A percentile compares a stretch with the other conserved stretches of the same genome.
Conservation (phyloP, 2,113 vertebrate species). For the Cricetomys ansorgei region DNA sequence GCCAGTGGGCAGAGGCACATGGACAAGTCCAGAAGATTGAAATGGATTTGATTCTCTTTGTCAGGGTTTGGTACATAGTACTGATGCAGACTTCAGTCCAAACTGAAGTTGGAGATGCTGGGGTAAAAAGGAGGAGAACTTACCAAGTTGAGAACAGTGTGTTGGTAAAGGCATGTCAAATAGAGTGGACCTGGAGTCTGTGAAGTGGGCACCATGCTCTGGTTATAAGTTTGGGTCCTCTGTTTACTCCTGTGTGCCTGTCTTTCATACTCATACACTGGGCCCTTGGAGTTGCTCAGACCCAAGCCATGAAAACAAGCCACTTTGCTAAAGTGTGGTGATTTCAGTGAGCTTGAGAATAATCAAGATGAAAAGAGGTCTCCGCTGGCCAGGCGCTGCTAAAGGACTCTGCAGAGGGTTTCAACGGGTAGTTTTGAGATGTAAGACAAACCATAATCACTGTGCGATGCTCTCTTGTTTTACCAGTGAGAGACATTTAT, state of each 20-base stretch:
- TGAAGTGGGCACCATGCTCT: not conserved
- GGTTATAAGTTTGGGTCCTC: not conserved
- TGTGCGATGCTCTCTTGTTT: constrained; percentile 73
- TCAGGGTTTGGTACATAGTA: not conserved
- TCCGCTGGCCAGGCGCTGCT: constrained; percentile 47
- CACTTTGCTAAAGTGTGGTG: constrained; percentile 34
- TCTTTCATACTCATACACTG: not conserved
- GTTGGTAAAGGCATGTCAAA: not conserved
- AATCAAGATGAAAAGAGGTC: constrained; percentile 66
- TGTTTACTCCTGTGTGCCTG: not conserved
- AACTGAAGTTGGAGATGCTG: not conserved
- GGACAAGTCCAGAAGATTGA: not conserved
- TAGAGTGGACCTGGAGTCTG: not conserved
- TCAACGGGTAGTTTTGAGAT: constrained; percentile 70
- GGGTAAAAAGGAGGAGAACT: not conserved
- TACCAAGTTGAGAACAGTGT: not conserved
- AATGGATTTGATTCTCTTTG: not conserved
- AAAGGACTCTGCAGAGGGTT: constrained; percentile 74
- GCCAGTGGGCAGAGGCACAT: not conserved
- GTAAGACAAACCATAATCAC: constrained; percentile 80
- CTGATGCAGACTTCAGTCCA: not conserved
- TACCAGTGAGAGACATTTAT: constrained; percentile 82
- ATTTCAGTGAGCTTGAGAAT: constrained; percentile 52
- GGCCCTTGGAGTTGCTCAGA: not conserved
- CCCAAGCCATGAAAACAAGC: not conserved